A percentile compares a stretch with the other conserved stretches of the same genome.
Evolutionary conservation across 2,797 vertebrate species (phyloP).

Genomic region (Salarias fasciatus): DNA sequence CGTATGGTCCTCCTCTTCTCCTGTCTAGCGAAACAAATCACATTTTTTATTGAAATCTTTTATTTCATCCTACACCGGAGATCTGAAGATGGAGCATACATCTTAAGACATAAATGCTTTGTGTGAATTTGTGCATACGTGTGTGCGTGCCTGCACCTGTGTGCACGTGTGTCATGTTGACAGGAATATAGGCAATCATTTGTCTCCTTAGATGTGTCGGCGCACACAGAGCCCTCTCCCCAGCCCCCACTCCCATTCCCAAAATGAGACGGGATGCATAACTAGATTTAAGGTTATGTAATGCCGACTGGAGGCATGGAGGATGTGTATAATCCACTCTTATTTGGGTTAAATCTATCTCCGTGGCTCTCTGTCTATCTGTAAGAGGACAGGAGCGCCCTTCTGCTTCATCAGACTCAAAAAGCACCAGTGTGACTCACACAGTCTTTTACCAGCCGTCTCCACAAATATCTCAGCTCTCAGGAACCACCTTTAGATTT

Average conservation of each 20-base stretch:
- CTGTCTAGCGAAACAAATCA: neutral
- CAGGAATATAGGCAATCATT: constrained; percentile 12
- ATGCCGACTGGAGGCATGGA: constrained; percentile 73
- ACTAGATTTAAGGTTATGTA: constrained; percentile 84
- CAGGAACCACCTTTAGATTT: constrained; percentile 32
- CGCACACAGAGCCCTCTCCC: neutral
- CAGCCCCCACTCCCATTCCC: constrained; percentile 31
- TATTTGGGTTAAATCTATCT: constrained; percentile 81
- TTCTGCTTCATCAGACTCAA: constrained; percentile 37
- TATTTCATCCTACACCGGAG: neutral
- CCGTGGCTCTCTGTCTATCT: constrained; percentile 47
- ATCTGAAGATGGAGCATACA: constrained; percentile 1
- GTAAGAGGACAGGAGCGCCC: constrained; percentile 52
- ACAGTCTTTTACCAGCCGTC: constrained; percentile 46
- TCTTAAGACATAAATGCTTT: neutral
- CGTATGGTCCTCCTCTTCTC: constrained; percentile 46
- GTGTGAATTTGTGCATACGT: constrained; percentile 20
- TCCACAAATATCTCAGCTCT: constrained; percentile 44
- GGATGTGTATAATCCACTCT: constrained; percentile 79
- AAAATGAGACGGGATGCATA: constrained; percentile 76
- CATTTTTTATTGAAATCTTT: constrained; percentile 20
- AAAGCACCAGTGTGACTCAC: constrained; percentile 44
- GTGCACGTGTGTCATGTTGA: constrained; percentile 12
- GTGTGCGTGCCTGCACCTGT: too few species aligned
- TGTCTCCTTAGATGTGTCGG: constrained; percentile 56